phyloP scores from a whole-genome alignment of 2,113 vertebrate genomes.

The Sylvicapra grimmia region DNA sequence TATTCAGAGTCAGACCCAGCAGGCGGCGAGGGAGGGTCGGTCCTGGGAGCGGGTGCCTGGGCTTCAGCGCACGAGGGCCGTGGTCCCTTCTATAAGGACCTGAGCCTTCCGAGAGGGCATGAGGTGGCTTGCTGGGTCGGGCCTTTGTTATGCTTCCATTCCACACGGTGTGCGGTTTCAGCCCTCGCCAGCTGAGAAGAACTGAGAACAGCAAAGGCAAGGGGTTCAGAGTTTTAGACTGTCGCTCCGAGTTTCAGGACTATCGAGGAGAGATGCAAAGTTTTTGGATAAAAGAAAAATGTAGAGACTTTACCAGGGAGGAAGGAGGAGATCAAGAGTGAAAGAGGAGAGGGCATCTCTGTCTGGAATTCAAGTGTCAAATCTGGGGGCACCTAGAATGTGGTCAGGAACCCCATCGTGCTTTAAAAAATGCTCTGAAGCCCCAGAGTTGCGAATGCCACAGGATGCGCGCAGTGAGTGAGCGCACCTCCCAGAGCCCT shows the following conservation, averaged over 20 bases:
- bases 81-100: neutral
- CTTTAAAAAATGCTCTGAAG: neutral
- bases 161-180: neutral
- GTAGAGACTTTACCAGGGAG: neutral
- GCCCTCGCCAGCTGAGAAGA: neutral
- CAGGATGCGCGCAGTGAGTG: fast-evolving
- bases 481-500: neutral
- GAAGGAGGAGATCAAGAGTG: neutral
- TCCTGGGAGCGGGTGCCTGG: neutral
- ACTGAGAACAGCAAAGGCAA: neutral
- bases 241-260: neutral
- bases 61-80: neutral
- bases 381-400: neutral
- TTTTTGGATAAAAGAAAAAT: neutral
- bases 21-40: neutral
- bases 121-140: neutral
- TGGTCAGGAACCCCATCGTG: neutral
- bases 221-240: neutral
- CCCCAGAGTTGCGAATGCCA: neutral
- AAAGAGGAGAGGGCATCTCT: neutral
- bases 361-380: neutral
- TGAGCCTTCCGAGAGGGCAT: neutral
- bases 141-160: neutral
- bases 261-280: neutral
- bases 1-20: neutral